phyloP scores from a whole-genome alignment of 2,888 invertebrate species.

The Epinotia brunnichana region DNA sequence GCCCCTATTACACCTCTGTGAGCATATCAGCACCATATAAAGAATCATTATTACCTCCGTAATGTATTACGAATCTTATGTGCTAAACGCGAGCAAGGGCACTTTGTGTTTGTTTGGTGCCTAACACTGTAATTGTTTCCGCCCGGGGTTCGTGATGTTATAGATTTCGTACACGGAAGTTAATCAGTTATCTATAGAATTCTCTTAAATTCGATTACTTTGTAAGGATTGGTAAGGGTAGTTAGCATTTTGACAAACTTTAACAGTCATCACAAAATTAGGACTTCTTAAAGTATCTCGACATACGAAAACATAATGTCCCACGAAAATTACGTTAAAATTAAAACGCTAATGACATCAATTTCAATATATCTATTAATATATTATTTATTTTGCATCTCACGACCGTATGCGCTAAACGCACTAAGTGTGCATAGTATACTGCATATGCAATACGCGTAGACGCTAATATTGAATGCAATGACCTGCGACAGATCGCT shows the following conservation, averaged over 20 bases:
- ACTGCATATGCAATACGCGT: constrained; percentile 1
- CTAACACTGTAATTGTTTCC: constrained; percentile 41
- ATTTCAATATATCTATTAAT: neutral
- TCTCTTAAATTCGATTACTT: neutral
- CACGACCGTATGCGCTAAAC: neutral
- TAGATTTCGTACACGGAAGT: constrained; percentile 26
- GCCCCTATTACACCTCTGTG: constrained; percentile 66
- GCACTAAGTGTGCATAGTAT: neutral
- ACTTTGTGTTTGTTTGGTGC: constrained; percentile 53
- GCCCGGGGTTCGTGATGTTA: constrained; percentile 29
- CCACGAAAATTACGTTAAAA: no score
- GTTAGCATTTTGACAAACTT: neutral
- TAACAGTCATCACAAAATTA: neutral
- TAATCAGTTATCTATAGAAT: constrained; percentile 2
- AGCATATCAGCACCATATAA: constrained; percentile 73
- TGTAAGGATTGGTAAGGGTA: neutral
- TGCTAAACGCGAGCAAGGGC: constrained; percentile 76
- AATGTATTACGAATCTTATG: constrained; percentile 66
- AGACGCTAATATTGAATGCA: constrained; percentile 27
- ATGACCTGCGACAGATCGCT: constrained; percentile 38
- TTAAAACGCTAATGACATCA: neutral
- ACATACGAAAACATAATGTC: no score
- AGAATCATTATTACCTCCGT: constrained; percentile 76
- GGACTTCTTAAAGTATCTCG: no score
- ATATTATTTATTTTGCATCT: no score